Conservation (phyloP, 2,888 invertebrate genomes). For the Lasioglossum vierecki region DNA sequence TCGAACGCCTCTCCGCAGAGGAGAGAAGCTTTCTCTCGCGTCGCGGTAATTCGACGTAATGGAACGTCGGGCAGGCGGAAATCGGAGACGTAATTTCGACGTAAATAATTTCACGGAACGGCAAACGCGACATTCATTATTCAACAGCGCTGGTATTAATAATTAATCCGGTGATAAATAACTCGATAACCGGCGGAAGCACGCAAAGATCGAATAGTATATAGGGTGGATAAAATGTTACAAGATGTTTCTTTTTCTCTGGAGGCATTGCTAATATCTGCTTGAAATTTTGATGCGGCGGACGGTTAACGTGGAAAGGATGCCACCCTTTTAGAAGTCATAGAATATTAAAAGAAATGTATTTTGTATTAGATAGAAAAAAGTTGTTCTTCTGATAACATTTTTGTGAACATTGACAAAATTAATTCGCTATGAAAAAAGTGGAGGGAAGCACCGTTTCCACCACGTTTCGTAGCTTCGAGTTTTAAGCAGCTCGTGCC, state of each 20-base stretch:
- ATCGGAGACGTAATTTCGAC: background rate
- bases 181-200: background rate
- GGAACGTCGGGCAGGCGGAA: background rate
- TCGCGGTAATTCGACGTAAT: slow-evolving; percentile 13
- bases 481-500: background rate
- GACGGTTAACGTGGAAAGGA: background rate
- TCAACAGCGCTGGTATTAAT: slow-evolving; percentile 13
- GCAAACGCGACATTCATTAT: slow-evolving; percentile 15
- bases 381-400: background rate
- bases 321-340: background rate
- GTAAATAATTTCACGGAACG: background rate
- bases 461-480: background rate
- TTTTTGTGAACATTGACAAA: background rate
- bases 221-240: background rate
- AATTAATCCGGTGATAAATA: slow-evolving; percentile 28
- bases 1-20: background rate
- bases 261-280: background rate
- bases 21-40: background rate
- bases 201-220: background rate
- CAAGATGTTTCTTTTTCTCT: background rate
- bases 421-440: background rate
- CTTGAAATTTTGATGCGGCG: background rate
- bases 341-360: background rate
- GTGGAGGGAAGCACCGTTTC: background rate
- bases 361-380: background rate